These are phyloP conservation scores for Epirrhoe tristata DNA, from an alignment of 2,888 invertebrate genomes.

Conservation along the genomic window DNA sequence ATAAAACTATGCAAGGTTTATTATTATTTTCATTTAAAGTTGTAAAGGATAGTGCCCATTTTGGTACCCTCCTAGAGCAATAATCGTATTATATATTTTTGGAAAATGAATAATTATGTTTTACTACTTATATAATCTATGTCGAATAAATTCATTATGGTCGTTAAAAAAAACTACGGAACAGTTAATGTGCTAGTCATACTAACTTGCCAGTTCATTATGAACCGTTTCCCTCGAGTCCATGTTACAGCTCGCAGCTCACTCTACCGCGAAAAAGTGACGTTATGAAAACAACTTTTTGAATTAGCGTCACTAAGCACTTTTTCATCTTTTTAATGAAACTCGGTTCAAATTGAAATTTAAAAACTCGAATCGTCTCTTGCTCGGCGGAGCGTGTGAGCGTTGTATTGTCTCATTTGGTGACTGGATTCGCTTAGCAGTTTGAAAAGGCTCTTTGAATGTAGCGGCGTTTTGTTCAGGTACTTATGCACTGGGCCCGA, in stretches of 20 bases:
- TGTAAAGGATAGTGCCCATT: no score
- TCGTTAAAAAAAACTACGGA: no score
- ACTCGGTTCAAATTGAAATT: conserved; percentile 64
- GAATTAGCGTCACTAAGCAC: conserved; percentile 78
- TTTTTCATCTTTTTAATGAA: conserved; percentile 72
- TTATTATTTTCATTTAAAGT: no score
- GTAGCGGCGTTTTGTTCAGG: conserved; percentile 15
- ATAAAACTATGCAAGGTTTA: no score
- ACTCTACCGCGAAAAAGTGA: conserved; percentile 69
- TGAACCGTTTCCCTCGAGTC: conserved; percentile 58
- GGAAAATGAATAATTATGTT: no score
- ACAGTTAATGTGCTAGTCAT: no score
- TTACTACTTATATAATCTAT: no score
- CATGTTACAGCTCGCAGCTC: conserved; percentile 66
- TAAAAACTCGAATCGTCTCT: conserved; percentile 50
- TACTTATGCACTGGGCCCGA: conserved; percentile 4
- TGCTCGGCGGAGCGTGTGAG: conserved; percentile 44
- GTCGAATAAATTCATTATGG: no score
- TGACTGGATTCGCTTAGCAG: conserved; percentile 35
- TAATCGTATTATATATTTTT: no score
- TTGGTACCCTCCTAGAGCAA: no score
- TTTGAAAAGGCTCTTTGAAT: conserved; percentile 36
- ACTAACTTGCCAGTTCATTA: background rate
- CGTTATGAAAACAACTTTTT: conserved; percentile 82
- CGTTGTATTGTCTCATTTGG: conserved; percentile 41